Conservation (phyloP, 2,113 vertebrate species). For the Gulo gulo region DNA sequence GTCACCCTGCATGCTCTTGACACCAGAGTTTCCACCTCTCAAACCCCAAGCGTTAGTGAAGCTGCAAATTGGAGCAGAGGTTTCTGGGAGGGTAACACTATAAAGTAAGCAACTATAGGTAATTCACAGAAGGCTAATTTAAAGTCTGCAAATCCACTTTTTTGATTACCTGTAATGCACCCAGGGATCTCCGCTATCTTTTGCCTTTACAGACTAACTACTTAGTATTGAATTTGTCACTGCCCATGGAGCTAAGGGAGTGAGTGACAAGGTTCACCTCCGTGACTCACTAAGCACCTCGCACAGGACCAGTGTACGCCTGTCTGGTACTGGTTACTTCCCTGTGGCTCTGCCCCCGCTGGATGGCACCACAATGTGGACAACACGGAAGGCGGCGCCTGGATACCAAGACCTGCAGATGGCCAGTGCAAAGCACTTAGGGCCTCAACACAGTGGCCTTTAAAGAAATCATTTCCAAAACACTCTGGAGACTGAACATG, state of each 20-base stretch:
- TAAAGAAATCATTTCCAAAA: not conserved
- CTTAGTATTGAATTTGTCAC: not conserved
- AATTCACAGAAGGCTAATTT: not conserved
- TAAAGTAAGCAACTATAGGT: not conserved
- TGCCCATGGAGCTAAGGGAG: not conserved
- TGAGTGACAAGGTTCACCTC: not conserved
- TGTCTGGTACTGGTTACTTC: not conserved
- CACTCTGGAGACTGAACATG: not conserved
- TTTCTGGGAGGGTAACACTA: not conserved
- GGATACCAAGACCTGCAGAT: not conserved
- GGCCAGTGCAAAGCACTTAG: not conserved
- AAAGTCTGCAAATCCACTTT: not conserved
- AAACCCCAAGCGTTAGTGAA: not conserved
- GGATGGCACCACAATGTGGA: not conserved
- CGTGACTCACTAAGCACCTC: not conserved
- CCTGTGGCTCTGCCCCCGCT: not conserved
- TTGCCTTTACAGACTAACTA: not conserved
- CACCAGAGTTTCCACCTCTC: slow-evolving; percentile 30
- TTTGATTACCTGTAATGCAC: not conserved
- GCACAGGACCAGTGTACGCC: not conserved
- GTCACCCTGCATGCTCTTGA: not conserved
- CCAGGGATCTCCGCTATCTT: not conserved
- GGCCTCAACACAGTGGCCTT: not conserved
- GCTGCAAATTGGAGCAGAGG: not conserved
- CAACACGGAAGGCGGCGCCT: not conserved